Evolutionary conservation across 2,797 vertebrate genomes (phyloP).

Genomic region (Gymnopithys bicolor): DNA sequence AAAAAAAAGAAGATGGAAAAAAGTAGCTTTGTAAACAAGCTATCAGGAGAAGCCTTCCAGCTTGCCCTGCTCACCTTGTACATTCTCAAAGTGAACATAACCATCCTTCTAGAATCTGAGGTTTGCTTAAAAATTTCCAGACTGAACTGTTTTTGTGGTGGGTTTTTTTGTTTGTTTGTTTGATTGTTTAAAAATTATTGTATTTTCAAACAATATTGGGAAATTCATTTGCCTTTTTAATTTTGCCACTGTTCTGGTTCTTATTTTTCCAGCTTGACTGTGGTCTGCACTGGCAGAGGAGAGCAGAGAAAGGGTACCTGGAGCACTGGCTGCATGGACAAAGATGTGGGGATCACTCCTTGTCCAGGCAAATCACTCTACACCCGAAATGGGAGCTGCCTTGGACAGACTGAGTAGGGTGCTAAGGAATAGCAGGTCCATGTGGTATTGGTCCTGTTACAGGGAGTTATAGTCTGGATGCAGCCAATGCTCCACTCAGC

Average conservation of each 20-base stretch:
- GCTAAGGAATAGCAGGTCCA: neutral
- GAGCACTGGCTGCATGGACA: neutral
- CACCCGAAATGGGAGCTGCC: neutral
- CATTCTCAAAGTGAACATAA: neutral
- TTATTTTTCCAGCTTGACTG: neutral
- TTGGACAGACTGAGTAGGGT: neutral
- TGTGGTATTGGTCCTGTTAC: accelerated
- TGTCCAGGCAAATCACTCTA: neutral
- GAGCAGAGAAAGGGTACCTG: neutral
- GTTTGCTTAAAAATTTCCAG: neutral
- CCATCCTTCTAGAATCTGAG: neutral
- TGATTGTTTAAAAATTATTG: neutral
- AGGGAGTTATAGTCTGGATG: accelerated
- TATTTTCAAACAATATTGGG: neutral
- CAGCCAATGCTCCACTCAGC: accelerated
- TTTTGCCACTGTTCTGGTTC: neutral
- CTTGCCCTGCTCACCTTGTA: neutral
- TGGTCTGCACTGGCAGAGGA: neutral
- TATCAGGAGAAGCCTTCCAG: neutral
- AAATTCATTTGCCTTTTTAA: neutral
- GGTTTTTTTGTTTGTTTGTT: neutral
- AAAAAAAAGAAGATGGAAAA: neutral
- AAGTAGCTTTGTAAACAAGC: conserved; percentile 43
- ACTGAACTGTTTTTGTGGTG: neutral
- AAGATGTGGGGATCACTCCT: neutral